Evolutionary conservation across 2,113 vertebrate species (phyloP).

Genomic region (Hemichromis elongatus): DNA sequence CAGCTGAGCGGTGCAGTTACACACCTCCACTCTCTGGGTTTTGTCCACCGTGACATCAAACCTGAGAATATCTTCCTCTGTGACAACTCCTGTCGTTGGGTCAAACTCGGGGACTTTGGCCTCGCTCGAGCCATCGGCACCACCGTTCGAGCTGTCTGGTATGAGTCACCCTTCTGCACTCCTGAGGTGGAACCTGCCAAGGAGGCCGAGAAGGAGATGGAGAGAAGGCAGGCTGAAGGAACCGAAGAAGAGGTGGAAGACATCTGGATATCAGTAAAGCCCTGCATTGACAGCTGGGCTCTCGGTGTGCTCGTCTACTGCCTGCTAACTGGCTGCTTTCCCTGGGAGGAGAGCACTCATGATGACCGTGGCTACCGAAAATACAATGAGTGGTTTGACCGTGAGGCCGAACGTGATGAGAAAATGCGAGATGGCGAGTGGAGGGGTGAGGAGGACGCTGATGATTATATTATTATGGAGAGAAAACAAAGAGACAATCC

Average conservation of each 20-base stretch:
- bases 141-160: slow-evolving; percentile 70
- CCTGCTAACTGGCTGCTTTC: slow-evolving; percentile 81
- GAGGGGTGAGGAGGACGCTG: background rate
- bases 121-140: slow-evolving; percentile 77
- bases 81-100: slow-evolving; percentile 76
- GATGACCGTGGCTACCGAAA: slow-evolving; percentile 74
- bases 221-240: background rate
- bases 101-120: slow-evolving; percentile 89
- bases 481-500: slow-evolving; percentile 32
- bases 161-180: slow-evolving; percentile 80
- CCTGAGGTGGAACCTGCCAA: slow-evolving; percentile 79
- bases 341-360: slow-evolving; percentile 80
- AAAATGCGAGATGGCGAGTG: background rate
- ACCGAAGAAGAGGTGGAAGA: slow-evolving; percentile 57
- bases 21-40: slow-evolving; percentile 83
- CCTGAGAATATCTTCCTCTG: slow-evolving; percentile 91
- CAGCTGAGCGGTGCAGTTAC: slow-evolving; percentile 84
- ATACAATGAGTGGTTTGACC: slow-evolving; percentile 78
- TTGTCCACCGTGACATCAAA: slow-evolving; percentile 90
- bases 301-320: slow-evolving; percentile 85
- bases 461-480: slow-evolving; percentile 17
- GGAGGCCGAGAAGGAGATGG: slow-evolving; percentile 16
- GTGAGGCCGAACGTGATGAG: slow-evolving; percentile 13
- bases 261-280: slow-evolving; percentile 74
- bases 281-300: slow-evolving; percentile 84